Evolutionary conservation across 2,797 vertebrate genomes (phyloP).

Genomic region (Clamator glandarius): DNA sequence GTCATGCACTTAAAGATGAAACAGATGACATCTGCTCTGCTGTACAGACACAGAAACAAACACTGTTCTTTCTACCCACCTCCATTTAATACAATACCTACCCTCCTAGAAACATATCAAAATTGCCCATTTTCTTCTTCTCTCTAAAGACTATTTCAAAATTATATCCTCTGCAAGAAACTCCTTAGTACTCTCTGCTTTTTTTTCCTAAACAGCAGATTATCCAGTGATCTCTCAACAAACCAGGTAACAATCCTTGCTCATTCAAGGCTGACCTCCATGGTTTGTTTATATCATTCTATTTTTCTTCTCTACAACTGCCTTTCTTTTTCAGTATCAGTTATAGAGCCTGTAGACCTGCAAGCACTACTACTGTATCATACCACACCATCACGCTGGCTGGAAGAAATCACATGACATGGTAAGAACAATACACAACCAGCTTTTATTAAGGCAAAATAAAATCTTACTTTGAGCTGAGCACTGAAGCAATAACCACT

Average conservation of each 20-base stretch:
- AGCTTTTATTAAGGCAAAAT: not conserved
- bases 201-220: not conserved
- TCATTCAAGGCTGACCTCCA: not conserved
- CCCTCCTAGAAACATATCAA: not conserved
- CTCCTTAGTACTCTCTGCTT: not conserved
- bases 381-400: not conserved
- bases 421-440: not conserved
- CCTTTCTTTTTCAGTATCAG: not conserved
- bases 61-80: not conserved
- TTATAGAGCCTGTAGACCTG: not conserved
- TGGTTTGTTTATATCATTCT: not conserved
- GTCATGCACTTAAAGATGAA: not conserved
- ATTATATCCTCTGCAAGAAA: not conserved
- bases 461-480: not conserved
- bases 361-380: not conserved
- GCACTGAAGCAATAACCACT: not conserved
- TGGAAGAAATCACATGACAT: not conserved
- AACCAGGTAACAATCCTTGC: not conserved
- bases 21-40: not conserved
- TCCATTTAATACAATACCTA: not conserved
- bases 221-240: not conserved
- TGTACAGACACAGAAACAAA: not conserved
- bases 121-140: not conserved
- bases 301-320: not conserved
- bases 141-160: not conserved